Evolutionary conservation across 2,113 vertebrate genomes (phyloP), one percentile per base, ranked within the genome.

Genomic region (Vanacampus margaritifer): DNA sequence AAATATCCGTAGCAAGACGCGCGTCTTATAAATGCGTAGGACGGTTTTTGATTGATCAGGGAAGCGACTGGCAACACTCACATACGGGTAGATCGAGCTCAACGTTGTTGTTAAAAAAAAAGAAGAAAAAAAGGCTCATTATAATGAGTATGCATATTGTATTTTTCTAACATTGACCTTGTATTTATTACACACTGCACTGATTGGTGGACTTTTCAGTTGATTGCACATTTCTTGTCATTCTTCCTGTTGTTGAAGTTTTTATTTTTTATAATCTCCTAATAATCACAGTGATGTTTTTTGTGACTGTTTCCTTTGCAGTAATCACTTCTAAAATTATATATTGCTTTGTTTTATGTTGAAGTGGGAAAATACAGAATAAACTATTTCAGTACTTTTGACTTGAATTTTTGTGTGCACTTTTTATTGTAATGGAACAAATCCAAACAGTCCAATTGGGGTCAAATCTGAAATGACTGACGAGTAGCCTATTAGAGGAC

Each of bases 141-240:
- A 90, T 77, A 90, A 84, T 80, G 81, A 90, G 89, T 17, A 57
- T 28, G 26, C 28, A 32, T 48, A 64, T 64, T 64, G 91, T 86
- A 94, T 95, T 95, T 96, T 95, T 93, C 89, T 94, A 94, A 93
- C 85, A 80, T 84, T 91, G 92, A 92, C 75, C 92, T 92, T 93
- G 89, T 93, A 69, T 51, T 65, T 65, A 45, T 45, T 43, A 65
- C 63, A 50, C 63, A 50, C 24, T 54, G 69, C 82, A 85, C 75
- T 70, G 43, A 76, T 74, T 65, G 73, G 78, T 84, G 76, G 81
- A 63, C 59, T 68, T 62, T 37, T 67, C n/a, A 68, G 71, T 80
- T 72, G 80, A 79, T 77, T 85, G 82, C 86, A 85, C 83, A 76
- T 36, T 78, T 76, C 65, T 68, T 62, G 76, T 65, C 43, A 53